A percentile compares a stretch with the other conserved stretches of the same genome.
These are phyloP conservation scores for Sebastes goodei DNA, from an alignment of 2,797 vertebrate genomes.

Conservation along the genomic window DNA sequence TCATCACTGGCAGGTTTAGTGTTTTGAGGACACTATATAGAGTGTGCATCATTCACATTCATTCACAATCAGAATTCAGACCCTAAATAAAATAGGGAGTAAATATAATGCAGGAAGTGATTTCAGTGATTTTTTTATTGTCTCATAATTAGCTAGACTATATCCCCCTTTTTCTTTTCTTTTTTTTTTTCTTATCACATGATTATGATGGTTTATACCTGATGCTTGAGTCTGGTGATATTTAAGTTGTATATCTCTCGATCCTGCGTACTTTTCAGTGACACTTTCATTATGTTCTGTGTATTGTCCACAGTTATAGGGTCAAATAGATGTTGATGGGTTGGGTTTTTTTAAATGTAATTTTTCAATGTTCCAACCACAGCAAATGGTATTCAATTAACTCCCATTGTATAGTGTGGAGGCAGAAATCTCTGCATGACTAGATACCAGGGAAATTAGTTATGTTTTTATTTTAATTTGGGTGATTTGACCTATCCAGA, in stretches of 20 bases:
- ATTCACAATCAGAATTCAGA: background rate
- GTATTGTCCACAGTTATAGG: background rate
- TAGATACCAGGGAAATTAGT: background rate
- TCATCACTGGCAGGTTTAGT: background rate
- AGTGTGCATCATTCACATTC: background rate
- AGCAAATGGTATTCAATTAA: background rate
- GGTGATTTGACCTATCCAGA: background rate
- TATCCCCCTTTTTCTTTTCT: too few relatives aligned
- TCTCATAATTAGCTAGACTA: too few relatives aligned
- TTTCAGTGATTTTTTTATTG: too few relatives aligned
- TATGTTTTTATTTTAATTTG: background rate
- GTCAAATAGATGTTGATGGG: background rate
- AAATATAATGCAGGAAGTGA: background rate
- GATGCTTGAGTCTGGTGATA: too few relatives aligned
- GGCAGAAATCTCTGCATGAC: background rate
- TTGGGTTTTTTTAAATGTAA: background rate
- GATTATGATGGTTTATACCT: too few relatives aligned
- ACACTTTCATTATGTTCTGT: background rate
- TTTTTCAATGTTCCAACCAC: background rate
- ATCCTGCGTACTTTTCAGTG: fast-evolving
- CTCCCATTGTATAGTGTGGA: background rate
- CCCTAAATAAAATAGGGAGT: background rate
- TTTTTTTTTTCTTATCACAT: too few relatives aligned
- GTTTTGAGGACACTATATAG: background rate
- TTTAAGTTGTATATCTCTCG: too few relatives aligned